Evolutionary conservation across 2,113 vertebrate genomes (phyloP), one percentile per base, ranked within the genome.

Genomic region (Anseranas semipalmata): DNA sequence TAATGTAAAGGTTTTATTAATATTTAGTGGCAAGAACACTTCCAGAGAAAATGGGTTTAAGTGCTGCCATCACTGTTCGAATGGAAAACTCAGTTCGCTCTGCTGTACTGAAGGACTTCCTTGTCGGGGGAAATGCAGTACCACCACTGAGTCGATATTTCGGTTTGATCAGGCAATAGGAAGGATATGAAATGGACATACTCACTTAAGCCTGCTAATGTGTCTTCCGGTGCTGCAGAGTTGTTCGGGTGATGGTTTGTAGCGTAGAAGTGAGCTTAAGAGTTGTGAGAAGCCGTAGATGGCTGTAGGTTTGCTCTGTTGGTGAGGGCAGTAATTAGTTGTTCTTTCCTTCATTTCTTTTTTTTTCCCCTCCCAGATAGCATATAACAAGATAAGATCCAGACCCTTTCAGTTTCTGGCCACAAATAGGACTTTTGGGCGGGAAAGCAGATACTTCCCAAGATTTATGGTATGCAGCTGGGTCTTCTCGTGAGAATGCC

Each of bases 1-100:
- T 84, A 43, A 63, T n/a, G 43, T 68, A 82, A 94, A 93, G 67
- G 53, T 82, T 91, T 96, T 95, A 89, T 89, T 96, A 95, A 85
- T 89, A 87, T 87, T 91, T 89, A 95, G 89, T 79, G 46, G 58
- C 62, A 85, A 75, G 70, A 86, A 63, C 73, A 15, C 85, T 92
- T 89, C 65, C 80, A 92, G 68, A 75, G 79, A 77, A 90, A 72
- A 73, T 81, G 48, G 28, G 48, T 89, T 89, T 60, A 92, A 94
- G 65, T 85, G 88, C 76, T 91, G 66, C 74, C 77, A 41, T 87
- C 58, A 4, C 58, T 50, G 66, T 78, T 82, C 35, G 72, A 81
- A 62, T 62, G 84, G 76, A 90, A 90, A 66, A 16, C 20, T 35
- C 25, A 85, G 89, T 65, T 95, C 81, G 7, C 70, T 85, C 41